Base-by-base conservation (phyloP, 92 coral and sea anemone genomes). In the Heliopora coerulea region DNA sequence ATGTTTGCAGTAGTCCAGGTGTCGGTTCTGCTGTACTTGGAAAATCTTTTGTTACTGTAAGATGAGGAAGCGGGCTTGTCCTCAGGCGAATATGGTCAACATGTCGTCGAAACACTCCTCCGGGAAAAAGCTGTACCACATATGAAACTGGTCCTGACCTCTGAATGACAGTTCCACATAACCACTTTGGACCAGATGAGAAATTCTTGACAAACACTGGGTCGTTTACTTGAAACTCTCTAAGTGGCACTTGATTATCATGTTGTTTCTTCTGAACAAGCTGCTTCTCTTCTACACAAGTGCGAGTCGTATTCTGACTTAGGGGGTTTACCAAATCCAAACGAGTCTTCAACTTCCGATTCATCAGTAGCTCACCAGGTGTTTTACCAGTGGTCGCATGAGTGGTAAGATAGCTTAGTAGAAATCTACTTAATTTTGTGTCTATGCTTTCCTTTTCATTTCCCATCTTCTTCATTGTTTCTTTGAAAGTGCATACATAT, bases 401-500 rank as follows among this genome's bases (percentile, higher is more conserved):
- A 29, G 83, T 66, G 52, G 66, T 78, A 46, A 64, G 77, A 28
- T 78, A 65, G 49, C 49, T 31, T n/a, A 78, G 33, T 33, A 78
- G 66, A 50, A 78, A 78, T 31, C 77, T 31, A 52, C 77, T 29
- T 18, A 78, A 32, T 29, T 78, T 78, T 27, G 83, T 67, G 15
- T 65, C 83, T 21, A 78, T 0, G 49, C 33, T 44, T 37, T 46
- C 83, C 28, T 73, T 26, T 30, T 52, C 62, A 23, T 73, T 26
- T 30, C 37, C 62, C 80, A 58, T 57, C 63, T 80, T 80, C 40
- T 72, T 72, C 85, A 80, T 72, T 24, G 49, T 56, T 29, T 72
- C 73, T 64, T 80, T 80, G 61, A 80, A 73, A 24, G 73, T 72
- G 40, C 69, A 74, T 8, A 80, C 85, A 15, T 48, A 62, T 26